Evolutionary conservation across 2,113 vertebrate genomes (phyloP), one percentile per base, ranked within the genome.

Genomic region (Vireo altiloquus): DNA sequence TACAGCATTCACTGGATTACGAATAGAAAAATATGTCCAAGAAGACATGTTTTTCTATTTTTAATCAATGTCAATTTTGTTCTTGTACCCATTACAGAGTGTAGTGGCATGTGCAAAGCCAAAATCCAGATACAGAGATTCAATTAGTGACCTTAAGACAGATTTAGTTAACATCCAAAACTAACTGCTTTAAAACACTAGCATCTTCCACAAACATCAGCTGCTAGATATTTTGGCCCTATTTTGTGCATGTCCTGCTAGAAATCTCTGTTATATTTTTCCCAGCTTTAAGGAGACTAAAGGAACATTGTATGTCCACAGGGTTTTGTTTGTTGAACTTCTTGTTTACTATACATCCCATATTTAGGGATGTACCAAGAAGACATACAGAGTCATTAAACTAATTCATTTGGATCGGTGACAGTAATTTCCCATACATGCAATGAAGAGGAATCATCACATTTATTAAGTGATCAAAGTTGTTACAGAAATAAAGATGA

Each of bases 401-500:
- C 44, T 35, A 93, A 95, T 92, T 59, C 35, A n/a, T 79, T 89
- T 79, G 31, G 64, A 60, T 91, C 80, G 87, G 72, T 15, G 22
- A 71, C 89, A 82, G 77, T 82, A 89, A 87, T 94, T 95, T 84
- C 80, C 72, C 82, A 80, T 68, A 78, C 35, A 87, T 72, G 39
- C 53, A 89, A 39, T 57, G 57, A 89, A 92, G 69, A 89, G 53
- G 81, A 76, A 84, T 95, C 83, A 84, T 71, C 4, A 4, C 70
- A 87, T 92, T 95, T 94, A 77, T 89, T 89, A 89, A 40, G 53
- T 39, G 91, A 94, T 92, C 87, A 42, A 65, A 91, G 52, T 87
- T 89, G 69, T 94, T 95, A 82, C 64, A 70, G 91, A 95, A 94
- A 95, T 89, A 91, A 94, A 91, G 77, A 91, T 91, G 53, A 96